Conservation (phyloP, 2,113 vertebrate species). For the Actenoides lindsayi region DNA sequence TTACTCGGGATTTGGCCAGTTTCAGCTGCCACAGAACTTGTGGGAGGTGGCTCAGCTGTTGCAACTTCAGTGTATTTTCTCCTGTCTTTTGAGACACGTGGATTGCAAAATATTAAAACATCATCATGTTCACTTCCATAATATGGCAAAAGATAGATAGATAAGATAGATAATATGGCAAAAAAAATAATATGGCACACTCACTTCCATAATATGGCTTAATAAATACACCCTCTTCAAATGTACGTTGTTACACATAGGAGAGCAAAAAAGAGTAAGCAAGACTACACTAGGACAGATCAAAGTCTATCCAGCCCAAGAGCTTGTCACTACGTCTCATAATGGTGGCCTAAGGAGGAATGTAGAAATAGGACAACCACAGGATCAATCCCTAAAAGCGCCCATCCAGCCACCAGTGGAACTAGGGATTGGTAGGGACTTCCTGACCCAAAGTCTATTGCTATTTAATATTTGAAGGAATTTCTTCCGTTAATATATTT, state of each 20-base stretch:
- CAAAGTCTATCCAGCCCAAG: not conserved
- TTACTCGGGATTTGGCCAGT: not conserved
- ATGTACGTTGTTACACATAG: fast-evolving
- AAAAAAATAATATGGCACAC: too few relatives aligned
- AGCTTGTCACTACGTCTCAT: not conserved
- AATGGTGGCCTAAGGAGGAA: not conserved
- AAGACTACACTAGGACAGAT: not conserved
- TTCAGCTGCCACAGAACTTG: not conserved
- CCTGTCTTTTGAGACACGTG: not conserved
- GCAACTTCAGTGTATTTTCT: not conserved
- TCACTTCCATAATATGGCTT: not conserved
- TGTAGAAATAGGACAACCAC: not conserved
- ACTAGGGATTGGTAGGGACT: not conserved
- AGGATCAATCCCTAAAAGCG: not conserved
- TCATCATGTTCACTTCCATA: not conserved
- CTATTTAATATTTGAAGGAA: not conserved
- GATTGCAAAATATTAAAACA: not conserved
- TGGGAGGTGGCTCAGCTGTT: not conserved
- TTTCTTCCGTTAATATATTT: not conserved
- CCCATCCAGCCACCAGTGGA: not conserved
- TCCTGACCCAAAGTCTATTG: not conserved
- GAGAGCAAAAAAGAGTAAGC: not conserved
- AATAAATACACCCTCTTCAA: not conserved
- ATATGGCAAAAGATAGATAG: too few relatives aligned
- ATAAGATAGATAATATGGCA: too few relatives aligned